Conservation (phyloP, 2,888 invertebrate species). For the Salticus scenicus region DNA sequence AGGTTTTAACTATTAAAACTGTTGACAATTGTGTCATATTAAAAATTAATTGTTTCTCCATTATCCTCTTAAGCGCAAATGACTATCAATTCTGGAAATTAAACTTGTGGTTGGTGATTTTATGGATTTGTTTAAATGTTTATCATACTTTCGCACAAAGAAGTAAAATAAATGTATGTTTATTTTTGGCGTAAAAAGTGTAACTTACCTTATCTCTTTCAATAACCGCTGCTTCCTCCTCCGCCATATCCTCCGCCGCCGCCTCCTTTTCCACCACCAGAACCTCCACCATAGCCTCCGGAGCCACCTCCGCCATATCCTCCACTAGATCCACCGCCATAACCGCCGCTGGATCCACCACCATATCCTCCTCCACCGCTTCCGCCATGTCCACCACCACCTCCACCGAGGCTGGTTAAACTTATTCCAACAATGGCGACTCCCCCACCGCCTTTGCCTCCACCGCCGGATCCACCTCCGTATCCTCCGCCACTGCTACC, state of each 20-base stretch:
- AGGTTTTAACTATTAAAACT: too few relatives aligned
- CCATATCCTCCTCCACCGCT: background rate
- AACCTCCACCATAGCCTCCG: background rate
- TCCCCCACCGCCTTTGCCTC: conserved; percentile 6
- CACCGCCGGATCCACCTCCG: background rate
- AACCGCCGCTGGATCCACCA: conserved; percentile 3
- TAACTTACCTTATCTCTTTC: background rate
- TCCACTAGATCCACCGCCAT: background rate
- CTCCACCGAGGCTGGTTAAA: conserved; percentile 17
- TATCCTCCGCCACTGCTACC: background rate
- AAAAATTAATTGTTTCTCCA: too few relatives aligned
- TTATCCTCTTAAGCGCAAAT: too few relatives aligned
- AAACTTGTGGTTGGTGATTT: too few relatives aligned
- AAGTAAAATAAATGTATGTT: too few relatives aligned
- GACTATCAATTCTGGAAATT: too few relatives aligned
- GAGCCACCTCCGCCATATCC: conserved; percentile 11
- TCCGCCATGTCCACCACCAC: conserved; percentile 23
- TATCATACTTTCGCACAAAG: too few relatives aligned
- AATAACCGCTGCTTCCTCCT: conserved; percentile 1
- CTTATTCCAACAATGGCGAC: conserved; percentile 13
- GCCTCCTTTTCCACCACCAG: conserved; percentile 25
- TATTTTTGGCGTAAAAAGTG: too few relatives aligned
- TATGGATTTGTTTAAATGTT: too few relatives aligned
- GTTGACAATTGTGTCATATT: too few relatives aligned
- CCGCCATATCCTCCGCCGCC: conserved; percentile 16